Percentiles rank a stretch among this genome's conserved stretches.
Conservation (phyloP, 1,140 invertebrate species). For the Megalonaias nervosa region DNA sequence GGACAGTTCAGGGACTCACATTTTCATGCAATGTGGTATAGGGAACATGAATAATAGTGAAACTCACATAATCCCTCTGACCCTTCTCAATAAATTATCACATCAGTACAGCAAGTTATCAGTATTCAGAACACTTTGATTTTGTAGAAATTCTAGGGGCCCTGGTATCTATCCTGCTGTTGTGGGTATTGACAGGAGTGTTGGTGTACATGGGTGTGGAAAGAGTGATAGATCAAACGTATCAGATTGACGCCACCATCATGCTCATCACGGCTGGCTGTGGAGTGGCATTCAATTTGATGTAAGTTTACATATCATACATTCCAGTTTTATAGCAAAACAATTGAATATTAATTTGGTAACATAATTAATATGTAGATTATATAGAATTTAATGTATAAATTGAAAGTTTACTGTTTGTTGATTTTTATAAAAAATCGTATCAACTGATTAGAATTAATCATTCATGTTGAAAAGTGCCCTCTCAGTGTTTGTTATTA, state of each 20-base stretch:
- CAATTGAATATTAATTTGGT: not conserved
- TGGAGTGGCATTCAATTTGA: constrained; percentile 93
- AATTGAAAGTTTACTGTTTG: constrained; percentile 1
- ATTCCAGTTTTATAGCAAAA: not conserved
- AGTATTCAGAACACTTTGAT: no score
- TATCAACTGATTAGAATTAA: no score
- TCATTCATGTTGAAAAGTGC: no score
- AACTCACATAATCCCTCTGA: no score
- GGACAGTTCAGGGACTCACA: no score
- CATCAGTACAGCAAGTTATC: no score
- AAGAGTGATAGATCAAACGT: constrained; percentile 85
- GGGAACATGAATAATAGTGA: no score
- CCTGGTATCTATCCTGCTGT: constrained; percentile 93
- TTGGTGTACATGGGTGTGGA: constrained; percentile 93
- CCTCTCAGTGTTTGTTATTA: no score
- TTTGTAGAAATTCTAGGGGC: constrained; percentile 93
- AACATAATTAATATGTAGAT: not conserved
- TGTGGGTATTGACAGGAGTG: constrained; percentile 98
- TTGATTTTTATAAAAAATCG: not conserved
- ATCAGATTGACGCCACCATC: constrained; percentile 88
- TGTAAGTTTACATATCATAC: constrained; percentile 80
- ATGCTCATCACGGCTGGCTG: constrained; percentile 97
- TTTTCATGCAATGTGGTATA: no score
- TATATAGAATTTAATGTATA: not conserved
- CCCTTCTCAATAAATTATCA: no score